These are phyloP conservation scores for Agrochola lota DNA, from an alignment of 2,888 invertebrate species.

Conservation along the genomic window DNA sequence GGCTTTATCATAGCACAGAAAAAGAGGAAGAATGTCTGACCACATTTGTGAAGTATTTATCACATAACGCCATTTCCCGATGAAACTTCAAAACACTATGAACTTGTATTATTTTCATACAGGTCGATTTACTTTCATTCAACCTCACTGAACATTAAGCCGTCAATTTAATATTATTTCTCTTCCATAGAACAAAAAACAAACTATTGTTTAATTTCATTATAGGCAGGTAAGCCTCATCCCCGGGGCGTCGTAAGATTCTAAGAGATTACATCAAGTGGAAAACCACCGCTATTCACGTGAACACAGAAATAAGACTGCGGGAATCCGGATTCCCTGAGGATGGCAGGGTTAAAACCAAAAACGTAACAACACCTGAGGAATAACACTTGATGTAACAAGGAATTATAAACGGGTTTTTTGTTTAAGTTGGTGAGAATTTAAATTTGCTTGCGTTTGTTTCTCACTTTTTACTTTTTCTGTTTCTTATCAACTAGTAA, in stretches of 20 bases:
- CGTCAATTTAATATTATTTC: not conserved
- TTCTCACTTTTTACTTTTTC: not conserved
- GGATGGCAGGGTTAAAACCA: slow-evolving; percentile 10
- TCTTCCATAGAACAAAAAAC: not conserved
- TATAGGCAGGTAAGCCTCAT: slow-evolving; percentile 25
- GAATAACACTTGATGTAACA: not conserved
- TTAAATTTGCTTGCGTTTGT: not conserved
- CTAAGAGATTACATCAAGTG: slow-evolving; percentile 48
- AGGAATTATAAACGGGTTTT: not conserved
- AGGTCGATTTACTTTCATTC: not conserved
- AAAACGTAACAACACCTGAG: not conserved
- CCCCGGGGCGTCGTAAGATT: slow-evolving; percentile 36
- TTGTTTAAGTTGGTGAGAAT: not conserved
- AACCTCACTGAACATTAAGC: not conserved
- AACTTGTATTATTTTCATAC: not conserved
- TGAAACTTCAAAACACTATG: not conserved
- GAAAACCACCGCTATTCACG: slow-evolving; percentile 32
- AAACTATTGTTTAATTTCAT: slow-evolving; percentile 45
- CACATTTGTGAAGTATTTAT: not conserved
- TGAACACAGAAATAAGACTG: slow-evolving; percentile 34
- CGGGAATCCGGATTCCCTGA: slow-evolving; percentile 14
- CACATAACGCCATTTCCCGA: not conserved
- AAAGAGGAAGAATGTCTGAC: not conserved
- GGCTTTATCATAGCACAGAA: not conserved
- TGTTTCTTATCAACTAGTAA: not conserved